Conservation (phyloP, 2,888 invertebrate species). For the Callosobruchus maculatus region DNA sequence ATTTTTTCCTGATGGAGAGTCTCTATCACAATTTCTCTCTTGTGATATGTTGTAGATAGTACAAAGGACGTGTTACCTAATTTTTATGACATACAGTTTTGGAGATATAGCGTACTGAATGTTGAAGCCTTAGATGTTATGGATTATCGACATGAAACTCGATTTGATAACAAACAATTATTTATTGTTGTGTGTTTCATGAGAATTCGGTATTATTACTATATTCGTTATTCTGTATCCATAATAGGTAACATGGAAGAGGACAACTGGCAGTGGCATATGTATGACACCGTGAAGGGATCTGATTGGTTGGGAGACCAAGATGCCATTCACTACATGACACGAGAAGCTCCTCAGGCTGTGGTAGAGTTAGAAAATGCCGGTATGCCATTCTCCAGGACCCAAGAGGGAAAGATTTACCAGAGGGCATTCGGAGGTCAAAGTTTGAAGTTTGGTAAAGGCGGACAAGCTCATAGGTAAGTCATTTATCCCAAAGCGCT, state of each 20-base stretch:
- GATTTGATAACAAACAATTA: too few relatives aligned
- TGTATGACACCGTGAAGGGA: slow-evolving; percentile 98
- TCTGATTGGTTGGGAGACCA: slow-evolving; percentile 98
- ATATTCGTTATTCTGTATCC: not conserved
- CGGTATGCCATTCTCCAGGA: slow-evolving; percentile 98
- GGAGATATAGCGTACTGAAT: too few relatives aligned
- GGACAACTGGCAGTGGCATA: slow-evolving; percentile 96
- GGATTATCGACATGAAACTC: too few relatives aligned
- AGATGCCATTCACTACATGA: slow-evolving; percentile 99
- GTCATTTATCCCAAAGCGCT: not conserved
- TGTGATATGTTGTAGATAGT: too few relatives aligned
- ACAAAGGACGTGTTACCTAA: too few relatives aligned
- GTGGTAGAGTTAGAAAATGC: slow-evolving; percentile 92
- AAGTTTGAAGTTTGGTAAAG: slow-evolving; percentile 94
- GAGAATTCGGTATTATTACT: too few relatives aligned
- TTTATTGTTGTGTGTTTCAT: too few relatives aligned
- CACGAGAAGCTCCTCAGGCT: slow-evolving; percentile 83
- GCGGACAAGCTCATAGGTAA: slow-evolving; percentile 88
- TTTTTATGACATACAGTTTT: too few relatives aligned
- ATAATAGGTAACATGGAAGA: slow-evolving; percentile 77
- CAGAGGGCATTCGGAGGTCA: slow-evolving; percentile 99
- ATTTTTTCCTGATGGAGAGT: too few relatives aligned
- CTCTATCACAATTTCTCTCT: too few relatives aligned
- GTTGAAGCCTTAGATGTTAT: too few relatives aligned
- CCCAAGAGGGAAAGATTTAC: slow-evolving; percentile 94